Conservation (phyloP, 2,113 vertebrate species). For the Leiothrix lutea region DNA sequence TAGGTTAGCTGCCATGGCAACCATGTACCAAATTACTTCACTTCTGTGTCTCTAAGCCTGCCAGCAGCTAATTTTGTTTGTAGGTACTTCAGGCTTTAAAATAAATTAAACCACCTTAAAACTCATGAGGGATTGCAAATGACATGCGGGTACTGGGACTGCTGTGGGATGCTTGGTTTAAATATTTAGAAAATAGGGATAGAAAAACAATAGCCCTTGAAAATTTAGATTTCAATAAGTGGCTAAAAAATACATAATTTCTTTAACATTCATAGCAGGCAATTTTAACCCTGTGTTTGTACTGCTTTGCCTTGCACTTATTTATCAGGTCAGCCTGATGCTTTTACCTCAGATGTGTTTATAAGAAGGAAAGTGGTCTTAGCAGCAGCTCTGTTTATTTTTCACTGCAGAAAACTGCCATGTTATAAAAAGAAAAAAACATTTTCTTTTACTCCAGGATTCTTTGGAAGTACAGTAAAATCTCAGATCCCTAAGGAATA, state of each 20-base stretch:
- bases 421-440: neutral
- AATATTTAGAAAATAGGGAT: neutral
- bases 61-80: neutral
- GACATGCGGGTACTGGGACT: neutral
- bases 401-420: neutral
- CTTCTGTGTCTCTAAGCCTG: conserved; percentile 7
- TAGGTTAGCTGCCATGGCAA: conserved; percentile 57
- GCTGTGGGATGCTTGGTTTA: neutral
- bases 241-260: neutral
- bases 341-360: neutral
- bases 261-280: neutral
- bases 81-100: neutral
- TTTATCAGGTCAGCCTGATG: neutral
- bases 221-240: neutral
- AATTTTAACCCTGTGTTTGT: neutral
- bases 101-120: neutral
- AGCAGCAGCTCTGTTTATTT: neutral
- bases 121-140: neutral
- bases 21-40: neutral
- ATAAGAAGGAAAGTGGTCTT: neutral
- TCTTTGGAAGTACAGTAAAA: neutral
- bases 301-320: neutral
- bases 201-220: neutral
- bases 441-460: neutral
- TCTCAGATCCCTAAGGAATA: neutral